Evolutionary conservation across 2,888 invertebrate species (phyloP).

Genomic region (Cataglyphis rosenhaueri): DNA sequence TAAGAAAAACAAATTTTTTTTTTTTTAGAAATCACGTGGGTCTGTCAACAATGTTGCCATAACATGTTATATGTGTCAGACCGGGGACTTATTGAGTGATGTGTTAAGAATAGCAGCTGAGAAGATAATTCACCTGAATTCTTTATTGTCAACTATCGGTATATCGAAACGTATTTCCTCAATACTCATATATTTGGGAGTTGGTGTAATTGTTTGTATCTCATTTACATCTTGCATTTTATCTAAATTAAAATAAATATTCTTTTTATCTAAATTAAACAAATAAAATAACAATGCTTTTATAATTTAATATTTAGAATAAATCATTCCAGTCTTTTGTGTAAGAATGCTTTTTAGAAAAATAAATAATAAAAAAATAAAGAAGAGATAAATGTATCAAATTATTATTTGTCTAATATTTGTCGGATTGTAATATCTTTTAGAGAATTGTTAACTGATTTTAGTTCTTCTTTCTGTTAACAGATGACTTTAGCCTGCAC

Average conservation of each 20-base stretch:
- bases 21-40: no score
- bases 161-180: constrained; percentile 56
- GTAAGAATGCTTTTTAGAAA: neutral
- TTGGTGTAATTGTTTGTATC: neutral
- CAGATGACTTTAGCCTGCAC: constrained; percentile 24
- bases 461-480: neutral
- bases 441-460: neutral
- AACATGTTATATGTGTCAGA: no score
- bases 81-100: no score
- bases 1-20: no score
- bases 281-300: neutral
- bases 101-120: neutral
- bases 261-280: neutral
- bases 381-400: neutral
- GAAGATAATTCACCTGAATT: constrained; percentile 48
- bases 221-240: neutral
- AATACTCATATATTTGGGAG: neutral
- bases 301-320: neutral
- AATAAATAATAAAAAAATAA: neutral
- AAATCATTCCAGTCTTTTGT: neutral
- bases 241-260: neutral
- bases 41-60: no score
- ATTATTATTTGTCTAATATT: constrained; percentile 2
- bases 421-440: neutral
- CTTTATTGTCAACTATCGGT: constrained; percentile 58